Conservation (phyloP, 2,797 vertebrate species). For the Tarsius wallacei region DNA sequence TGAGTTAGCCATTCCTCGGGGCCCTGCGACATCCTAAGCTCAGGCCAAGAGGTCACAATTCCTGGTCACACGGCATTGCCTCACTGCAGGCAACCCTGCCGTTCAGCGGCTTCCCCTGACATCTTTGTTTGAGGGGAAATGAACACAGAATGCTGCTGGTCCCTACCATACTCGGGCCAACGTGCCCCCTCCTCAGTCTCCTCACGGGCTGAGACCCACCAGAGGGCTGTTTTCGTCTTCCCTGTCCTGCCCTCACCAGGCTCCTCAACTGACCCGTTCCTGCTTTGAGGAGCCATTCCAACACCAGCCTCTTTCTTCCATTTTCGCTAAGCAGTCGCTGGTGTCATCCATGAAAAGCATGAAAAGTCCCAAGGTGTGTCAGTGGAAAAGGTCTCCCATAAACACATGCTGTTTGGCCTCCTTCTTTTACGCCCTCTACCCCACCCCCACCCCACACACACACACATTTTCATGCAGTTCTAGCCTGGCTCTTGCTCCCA, state of each 20-base stretch:
- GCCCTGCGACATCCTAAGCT: conserved; percentile 56
- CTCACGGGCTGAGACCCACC: not conserved
- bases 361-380: not conserved
- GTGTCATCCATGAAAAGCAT: not conserved
- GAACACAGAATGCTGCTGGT: conserved; percentile 51
- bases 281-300: not conserved
- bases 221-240: not conserved
- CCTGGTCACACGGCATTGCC: conserved; percentile 47
- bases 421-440: not conserved
- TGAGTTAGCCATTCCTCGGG: conserved; percentile 58
- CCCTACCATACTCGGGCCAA: conserved; percentile 27
- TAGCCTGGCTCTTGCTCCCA: not conserved
- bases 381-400: not conserved
- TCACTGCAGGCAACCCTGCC: conserved; percentile 66
- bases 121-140: conserved; percentile 74
- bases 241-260: not conserved
- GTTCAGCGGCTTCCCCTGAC: conserved; percentile 53
- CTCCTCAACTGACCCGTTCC: not conserved
- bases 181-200: not conserved
- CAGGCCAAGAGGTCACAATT: conserved; percentile 68
- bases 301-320: not conserved
- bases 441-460: not conserved
- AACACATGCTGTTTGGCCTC: not conserved
- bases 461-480: not conserved
- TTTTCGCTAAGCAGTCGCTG: not conserved